phyloP scores from a whole-genome alignment of 2,797 vertebrate genomes.

The Sphenodon punctatus region DNA sequence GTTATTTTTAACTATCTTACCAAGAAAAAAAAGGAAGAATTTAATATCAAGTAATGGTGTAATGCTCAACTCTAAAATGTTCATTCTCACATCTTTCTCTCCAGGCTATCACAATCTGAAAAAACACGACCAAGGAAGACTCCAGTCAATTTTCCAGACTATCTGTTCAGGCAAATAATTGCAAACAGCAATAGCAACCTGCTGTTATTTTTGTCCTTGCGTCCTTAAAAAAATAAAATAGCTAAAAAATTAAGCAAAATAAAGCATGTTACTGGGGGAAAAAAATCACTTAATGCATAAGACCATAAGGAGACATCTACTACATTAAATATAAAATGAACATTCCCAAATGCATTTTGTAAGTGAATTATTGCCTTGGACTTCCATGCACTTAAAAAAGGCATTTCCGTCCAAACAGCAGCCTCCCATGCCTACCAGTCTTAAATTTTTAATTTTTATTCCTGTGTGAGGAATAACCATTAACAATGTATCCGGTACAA shows the following conservation, averaged over 20 bases:
- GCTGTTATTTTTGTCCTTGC: background rate
- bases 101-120: background rate
- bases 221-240: background rate
- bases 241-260: background rate
- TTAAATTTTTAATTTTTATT: conserved; percentile 39
- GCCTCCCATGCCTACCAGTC: conserved; percentile 10
- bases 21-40: background rate
- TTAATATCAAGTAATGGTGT: background rate
- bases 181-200: background rate
- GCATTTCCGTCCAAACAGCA: conserved; percentile 17
- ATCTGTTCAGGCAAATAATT: conserved; percentile 21
- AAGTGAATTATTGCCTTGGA: conserved; percentile 15
- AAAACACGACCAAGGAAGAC: background rate
- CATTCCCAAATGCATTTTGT: background rate
- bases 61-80: background rate
- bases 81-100: conserved; percentile 7
- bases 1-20: background rate
- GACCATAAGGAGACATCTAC: background rate
- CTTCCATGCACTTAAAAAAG: background rate
- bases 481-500: background rate
- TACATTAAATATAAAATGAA: background rate
- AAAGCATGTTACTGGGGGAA: background rate
- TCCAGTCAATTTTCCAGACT: conserved; percentile 12
- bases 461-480: background rate
- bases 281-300: no score